Base-by-base conservation (phyloP, 2,113 vertebrate species). In the Engraulis encrasicolus region DNA sequence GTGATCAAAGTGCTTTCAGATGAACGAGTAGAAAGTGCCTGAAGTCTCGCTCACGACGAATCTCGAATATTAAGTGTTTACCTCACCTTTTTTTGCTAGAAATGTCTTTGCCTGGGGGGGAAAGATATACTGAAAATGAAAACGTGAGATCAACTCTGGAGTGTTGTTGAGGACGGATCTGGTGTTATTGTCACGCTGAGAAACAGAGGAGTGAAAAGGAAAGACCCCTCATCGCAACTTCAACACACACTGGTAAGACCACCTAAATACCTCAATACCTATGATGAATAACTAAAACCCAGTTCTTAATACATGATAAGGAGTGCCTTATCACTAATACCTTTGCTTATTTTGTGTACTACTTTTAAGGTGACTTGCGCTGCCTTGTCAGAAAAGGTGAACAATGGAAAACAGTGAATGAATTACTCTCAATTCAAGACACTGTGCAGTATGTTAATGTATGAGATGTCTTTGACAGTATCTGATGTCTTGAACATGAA, bases 41-140 rank as follows among this genome's bases (percentile, higher is more conserved):
- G 58, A 66, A 74, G 66, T 34, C 66, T 74, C 66, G 15, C 27
- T 74, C 31, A 27, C 66, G 31, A 74, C 66, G 27, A 34, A 74
- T 2, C 66, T 34, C 66, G 66, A 74, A 74, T 74, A 74, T 31
- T 74, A 74, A 74, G 66, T 74, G 66, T 31, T 74, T 74, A 74
- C 31, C 12, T 74, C 27, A 34, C 66, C 17, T 74, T 74, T 74
- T n/a, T n/a, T n/a, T n/a, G n/a, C 31, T 27, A 17, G 23, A 74
- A 74, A 36, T 74, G 34, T 34, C 66, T 74, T 6, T 27, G 14
- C 27, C 31, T 36, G 1, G n/a, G n/a, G n/a, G n/a, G n/a, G n/a
- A n/a, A 31, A 71, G 0, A 74, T 9, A 58, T 45, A 45, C 3
- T 45, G n/a, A 58, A 6, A 23, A 74, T 14, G 34, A 74, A 74